Evolutionary conservation across 1,140 invertebrate genomes (phyloP).

Genomic region (Gonatopus flavifemur): DNA sequence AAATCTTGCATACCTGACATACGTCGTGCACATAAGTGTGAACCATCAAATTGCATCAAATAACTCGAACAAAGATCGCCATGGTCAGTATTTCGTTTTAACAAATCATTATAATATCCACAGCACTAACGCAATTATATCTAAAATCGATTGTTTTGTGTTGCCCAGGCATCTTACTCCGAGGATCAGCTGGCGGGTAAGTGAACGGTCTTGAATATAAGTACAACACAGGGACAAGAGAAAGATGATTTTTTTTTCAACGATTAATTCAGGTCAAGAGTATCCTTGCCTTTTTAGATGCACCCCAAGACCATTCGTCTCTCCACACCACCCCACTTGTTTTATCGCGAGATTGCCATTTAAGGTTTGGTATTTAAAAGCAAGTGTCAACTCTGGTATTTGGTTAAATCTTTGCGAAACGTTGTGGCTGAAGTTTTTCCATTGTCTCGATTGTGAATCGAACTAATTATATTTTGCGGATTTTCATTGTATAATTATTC

Average conservation of each 20-base stretch:
- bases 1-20: no score
- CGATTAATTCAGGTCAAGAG: conserved; percentile 52
- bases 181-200: conserved; percentile 90
- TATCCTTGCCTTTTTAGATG: conserved; percentile 52
- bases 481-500: no score
- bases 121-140: no score
- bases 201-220: no score
- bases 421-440: neutral
- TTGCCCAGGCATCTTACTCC: conserved; percentile 84
- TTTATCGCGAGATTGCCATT: conserved; percentile 45
- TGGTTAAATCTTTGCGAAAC: neutral
- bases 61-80: no score
- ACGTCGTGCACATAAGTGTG: no score
- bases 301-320: conserved; percentile 33
- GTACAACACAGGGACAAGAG: conserved; percentile 24
- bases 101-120: no score
- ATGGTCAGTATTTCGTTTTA: no score
- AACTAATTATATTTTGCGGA: no score
- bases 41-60: no score
- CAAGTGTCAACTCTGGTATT: conserved; percentile 17
- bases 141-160: no score
- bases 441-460: conserved; percentile 2
- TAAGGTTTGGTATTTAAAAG: conserved; percentile 48
- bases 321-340: conserved; percentile 11
- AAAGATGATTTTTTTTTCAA: conserved; percentile 48